phyloP scores from a whole-genome alignment of 1,140 invertebrate species.

The Doryteuthis pealeii region DNA sequence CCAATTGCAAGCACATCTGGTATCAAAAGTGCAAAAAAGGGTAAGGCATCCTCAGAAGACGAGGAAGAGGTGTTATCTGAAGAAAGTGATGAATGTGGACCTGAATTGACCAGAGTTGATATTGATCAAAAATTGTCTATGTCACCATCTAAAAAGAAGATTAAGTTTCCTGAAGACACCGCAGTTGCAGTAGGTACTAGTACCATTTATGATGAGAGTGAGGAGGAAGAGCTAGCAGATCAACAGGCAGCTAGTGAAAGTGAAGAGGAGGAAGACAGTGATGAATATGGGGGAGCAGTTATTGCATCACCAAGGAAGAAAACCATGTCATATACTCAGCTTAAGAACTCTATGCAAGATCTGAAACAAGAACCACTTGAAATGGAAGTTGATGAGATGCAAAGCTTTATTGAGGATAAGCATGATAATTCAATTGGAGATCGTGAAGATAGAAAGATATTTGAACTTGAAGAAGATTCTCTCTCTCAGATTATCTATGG shows the following conservation, averaged over 20 bases:
- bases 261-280: constrained; percentile 12
- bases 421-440: constrained; percentile 6
- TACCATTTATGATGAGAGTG: constrained; percentile 12
- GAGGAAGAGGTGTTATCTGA: neutral
- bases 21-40: neutral
- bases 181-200: constrained; percentile 7
- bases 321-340: neutral
- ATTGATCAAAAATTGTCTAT: neutral
- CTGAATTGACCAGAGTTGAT: neutral
- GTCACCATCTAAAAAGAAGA: neutral
- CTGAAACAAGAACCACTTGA: constrained; percentile 10
- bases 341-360: neutral
- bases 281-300: constrained; percentile 11
- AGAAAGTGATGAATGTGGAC: neutral
- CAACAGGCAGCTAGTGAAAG: constrained; percentile 19
- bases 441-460: neutral
- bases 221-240: constrained; percentile 24
- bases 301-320: neutral
- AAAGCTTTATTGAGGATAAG: constrained; percentile 14
- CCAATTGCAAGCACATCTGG: constrained; percentile 11
- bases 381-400: constrained; percentile 19
- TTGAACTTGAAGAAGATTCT: neutral
- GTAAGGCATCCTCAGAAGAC: neutral
- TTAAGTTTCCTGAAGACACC: neutral
- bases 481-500: neutral